Conservation (phyloP, 2,888 invertebrate species). For the Ectemnius continuus region DNA sequence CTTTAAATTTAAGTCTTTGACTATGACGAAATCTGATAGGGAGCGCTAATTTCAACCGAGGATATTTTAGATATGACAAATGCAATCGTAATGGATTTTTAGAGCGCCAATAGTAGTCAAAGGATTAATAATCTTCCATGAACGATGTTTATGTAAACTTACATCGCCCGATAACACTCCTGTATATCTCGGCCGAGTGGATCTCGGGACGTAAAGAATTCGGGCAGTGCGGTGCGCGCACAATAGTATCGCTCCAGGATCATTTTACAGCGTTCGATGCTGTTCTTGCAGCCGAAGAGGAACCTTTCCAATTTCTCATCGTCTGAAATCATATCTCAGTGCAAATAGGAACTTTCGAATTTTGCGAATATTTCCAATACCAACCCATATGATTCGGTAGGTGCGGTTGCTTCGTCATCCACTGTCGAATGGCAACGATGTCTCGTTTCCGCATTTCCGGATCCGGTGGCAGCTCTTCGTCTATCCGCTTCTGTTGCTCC, state of each 20-base stretch:
- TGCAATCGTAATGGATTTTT: too few species aligned
- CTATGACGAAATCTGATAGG: too few species aligned
- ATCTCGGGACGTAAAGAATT: conserved; percentile 75
- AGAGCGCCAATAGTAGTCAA: too few species aligned
- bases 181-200: conserved; percentile 71
- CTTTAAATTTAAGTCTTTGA: too few species aligned
- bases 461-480: conserved; percentile 71
- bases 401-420: conserved; percentile 76
- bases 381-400: conserved; percentile 75
- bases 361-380: not conserved
- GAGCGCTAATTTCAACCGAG: too few species aligned
- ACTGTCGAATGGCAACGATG: conserved; percentile 69
- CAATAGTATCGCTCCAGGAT: conserved; percentile 75
- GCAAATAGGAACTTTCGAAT: not conserved
- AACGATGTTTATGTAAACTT: conserved; percentile 37
- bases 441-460: conserved; percentile 72
- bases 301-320: conserved; percentile 73
- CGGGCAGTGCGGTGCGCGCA: conserved; percentile 72
- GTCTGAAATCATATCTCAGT: conserved; percentile 58
- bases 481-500: conserved; percentile 73
- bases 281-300: conserved; percentile 76
- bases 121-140: not conserved
- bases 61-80: too few species aligned
- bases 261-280: conserved; percentile 74
- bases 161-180: conserved; percentile 70